Conservation (phyloP, 2,888 invertebrate genomes). For the Ophioninae sp. region DNA sequence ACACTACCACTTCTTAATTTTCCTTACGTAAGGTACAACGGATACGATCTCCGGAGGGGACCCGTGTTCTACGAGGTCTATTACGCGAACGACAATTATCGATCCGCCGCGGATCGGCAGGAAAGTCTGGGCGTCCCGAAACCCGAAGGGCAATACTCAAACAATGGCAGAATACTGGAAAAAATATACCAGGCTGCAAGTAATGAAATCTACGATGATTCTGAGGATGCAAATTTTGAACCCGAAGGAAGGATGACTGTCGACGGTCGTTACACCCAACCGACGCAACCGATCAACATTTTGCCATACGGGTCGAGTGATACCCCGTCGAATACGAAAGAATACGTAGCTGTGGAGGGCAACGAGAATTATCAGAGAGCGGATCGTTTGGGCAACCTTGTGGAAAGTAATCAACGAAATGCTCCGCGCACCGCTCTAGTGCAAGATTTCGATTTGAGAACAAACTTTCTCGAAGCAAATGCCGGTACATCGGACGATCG, state of each 20-base stretch:
- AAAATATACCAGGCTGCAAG: slow-evolving; percentile 68
- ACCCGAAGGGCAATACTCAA: slow-evolving; percentile 63
- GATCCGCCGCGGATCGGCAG: slow-evolving; percentile 21
- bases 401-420: not conserved
- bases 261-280: not conserved
- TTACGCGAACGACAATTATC: slow-evolving; percentile 67
- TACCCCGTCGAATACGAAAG: not conserved
- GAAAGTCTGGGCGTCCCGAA: not conserved
- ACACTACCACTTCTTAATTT: slow-evolving; percentile 4
- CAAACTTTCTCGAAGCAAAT: not conserved
- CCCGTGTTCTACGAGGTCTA: slow-evolving; percentile 76
- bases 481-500: not conserved
- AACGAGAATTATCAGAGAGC: not conserved
- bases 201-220: not conserved
- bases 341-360: not conserved
- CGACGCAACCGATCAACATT: not conserved
- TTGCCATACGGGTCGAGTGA: not conserved
- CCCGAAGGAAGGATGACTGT: not conserved
- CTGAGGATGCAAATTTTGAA: not conserved
- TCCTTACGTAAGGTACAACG: slow-evolving; percentile 62
- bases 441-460: not conserved
- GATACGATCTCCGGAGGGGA: slow-evolving; percentile 70
- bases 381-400: not conserved
- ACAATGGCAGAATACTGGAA: slow-evolving; percentile 65
- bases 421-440: not conserved